Evolutionary conservation across 2,113 vertebrate genomes (phyloP).

Genomic region (Melospiza georgiana): DNA sequence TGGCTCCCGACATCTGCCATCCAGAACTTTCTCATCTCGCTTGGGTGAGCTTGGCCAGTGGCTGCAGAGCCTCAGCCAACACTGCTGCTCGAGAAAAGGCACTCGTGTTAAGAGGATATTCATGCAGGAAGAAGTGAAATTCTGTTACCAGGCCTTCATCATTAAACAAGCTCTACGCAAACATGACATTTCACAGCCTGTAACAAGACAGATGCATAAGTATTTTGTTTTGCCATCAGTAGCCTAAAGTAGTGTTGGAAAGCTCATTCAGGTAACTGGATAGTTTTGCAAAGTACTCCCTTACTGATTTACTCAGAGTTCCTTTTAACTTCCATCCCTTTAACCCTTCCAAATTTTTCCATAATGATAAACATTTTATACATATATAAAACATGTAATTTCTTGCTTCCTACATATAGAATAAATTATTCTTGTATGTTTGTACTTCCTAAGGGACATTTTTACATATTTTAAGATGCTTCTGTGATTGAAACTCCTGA

Average conservation of each 20-base stretch:
- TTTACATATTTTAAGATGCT: not conserved
- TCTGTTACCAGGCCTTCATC: not conserved
- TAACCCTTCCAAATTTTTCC: not conserved
- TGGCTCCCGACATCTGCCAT: not conserved
- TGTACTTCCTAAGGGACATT: not conserved
- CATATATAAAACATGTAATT: not conserved
- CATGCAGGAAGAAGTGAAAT: not conserved
- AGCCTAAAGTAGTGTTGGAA: not conserved
- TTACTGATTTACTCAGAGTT: not conserved
- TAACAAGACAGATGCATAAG: not conserved
- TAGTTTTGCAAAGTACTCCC: not conserved
- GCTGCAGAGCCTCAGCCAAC: not conserved
- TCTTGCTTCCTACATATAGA: not conserved
- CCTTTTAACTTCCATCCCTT: not conserved
- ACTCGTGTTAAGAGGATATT: not conserved
- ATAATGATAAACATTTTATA: not conserved
- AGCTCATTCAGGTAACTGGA: not conserved
- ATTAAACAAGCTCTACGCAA: not conserved
- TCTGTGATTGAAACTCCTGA: not conserved
- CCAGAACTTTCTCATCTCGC: not conserved
- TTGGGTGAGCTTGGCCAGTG: not conserved
- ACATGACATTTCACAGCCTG: rapidly evolving
- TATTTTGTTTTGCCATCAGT: not conserved
- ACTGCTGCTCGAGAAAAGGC: not conserved
- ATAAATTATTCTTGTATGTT: not conserved